Percentiles rank a stretch among this genome's conserved stretches.
These are phyloP conservation scores for Heteromyza rotundicornis DNA, from an alignment of 2,888 invertebrate genomes.

Conservation along the genomic window DNA sequence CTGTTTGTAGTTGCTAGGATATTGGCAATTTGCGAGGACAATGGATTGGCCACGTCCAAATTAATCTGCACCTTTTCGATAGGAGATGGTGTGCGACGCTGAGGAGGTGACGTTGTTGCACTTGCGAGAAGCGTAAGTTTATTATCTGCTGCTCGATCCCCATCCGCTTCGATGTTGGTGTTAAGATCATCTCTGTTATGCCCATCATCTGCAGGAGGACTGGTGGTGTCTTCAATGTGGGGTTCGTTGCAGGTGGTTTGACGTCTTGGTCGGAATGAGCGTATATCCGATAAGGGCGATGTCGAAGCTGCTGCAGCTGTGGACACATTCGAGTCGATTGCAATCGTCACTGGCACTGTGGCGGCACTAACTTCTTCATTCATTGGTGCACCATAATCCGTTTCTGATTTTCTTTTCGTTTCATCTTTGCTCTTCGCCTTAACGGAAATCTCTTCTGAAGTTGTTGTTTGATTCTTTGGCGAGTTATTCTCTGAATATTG, in stretches of 20 bases:
- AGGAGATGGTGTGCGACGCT: conserved; percentile 10
- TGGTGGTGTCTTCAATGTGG: not conserved
- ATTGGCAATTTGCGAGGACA: conserved; percentile 38
- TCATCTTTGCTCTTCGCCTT: too few species aligned
- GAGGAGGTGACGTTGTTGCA: not conserved
- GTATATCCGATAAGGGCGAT: conserved; percentile 23
- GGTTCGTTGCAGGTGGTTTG: not conserved
- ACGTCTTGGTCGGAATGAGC: conserved; percentile 27
- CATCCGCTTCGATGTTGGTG: too few species aligned
- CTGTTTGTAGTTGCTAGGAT: conserved; percentile 29
- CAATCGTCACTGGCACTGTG: not conserved
- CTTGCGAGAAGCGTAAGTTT: not conserved
- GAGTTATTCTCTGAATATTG: too few species aligned
- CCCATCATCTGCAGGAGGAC: not conserved
- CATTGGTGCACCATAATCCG: too few species aligned
- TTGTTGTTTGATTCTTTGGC: too few species aligned
- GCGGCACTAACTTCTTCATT: too few species aligned
- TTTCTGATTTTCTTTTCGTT: too few species aligned
- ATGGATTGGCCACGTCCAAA: conserved; percentile 37
- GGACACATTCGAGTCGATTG: not conserved
- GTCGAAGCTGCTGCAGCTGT: not conserved
- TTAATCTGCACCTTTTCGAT: conserved; percentile 37
- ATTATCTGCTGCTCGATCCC: not conserved
- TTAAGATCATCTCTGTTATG: too few species aligned
- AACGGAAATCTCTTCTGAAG: too few species aligned